phyloP scores from a whole-genome alignment of 2,888 invertebrate species.

The Stenotaenia linearis region DNA sequence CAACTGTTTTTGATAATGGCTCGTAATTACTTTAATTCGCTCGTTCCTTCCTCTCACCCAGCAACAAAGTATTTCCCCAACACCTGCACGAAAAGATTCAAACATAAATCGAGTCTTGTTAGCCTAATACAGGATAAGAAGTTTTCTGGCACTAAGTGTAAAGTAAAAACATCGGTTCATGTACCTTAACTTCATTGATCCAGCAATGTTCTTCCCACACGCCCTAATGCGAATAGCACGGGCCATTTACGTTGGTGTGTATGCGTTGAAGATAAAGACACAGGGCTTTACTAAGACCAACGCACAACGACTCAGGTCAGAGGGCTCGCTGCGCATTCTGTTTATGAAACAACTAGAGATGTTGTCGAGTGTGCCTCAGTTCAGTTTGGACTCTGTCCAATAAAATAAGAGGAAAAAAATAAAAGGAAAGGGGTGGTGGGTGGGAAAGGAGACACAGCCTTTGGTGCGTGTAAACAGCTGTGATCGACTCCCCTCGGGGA shows the following conservation, averaged over 20 bases:
- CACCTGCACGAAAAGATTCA: constrained; percentile 7
- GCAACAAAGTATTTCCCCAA: too few species aligned
- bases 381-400: constrained; percentile 17
- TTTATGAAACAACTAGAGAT: constrained; percentile 26
- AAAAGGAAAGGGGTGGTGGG: background rate
- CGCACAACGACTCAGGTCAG: constrained; percentile 23
- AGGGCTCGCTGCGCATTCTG: constrained; percentile 18
- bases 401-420: background rate
- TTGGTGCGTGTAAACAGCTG: constrained; percentile 23
- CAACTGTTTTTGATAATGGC: too few species aligned
- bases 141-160: background rate
- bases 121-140: background rate
- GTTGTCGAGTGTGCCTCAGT: constrained; percentile 14
- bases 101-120: background rate
- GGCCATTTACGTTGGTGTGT: constrained; percentile 26
- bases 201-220: constrained; percentile 22
- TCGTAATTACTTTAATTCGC: too few species aligned
- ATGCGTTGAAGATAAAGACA: constrained; percentile 26
- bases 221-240: constrained; percentile 22
- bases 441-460: constrained; percentile 5
- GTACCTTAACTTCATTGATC: constrained; percentile 23
- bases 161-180: constrained; percentile 20
- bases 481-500: constrained; percentile 26
- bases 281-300: constrained; percentile 17
- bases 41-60: too few species aligned